phyloP scores from a whole-genome alignment of 2,888 invertebrate species.

The Athripsodes cinereus region DNA sequence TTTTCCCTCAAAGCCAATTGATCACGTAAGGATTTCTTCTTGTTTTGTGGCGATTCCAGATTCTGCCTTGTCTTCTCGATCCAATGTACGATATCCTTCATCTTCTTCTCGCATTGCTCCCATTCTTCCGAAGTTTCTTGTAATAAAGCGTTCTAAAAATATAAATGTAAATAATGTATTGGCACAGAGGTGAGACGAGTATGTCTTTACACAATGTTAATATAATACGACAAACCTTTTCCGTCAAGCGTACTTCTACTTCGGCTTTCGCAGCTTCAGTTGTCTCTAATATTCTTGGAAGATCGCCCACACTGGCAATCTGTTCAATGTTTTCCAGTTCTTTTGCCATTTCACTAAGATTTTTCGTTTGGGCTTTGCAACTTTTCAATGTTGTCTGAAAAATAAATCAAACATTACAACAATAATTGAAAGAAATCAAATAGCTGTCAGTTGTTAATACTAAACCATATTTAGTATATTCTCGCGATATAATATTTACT shows the following conservation, averaged over 20 bases:
- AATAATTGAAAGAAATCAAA: neutral
- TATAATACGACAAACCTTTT: constrained; percentile 57
- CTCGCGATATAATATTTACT: too few species aligned
- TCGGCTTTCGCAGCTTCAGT: constrained; percentile 82
- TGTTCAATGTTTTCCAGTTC: constrained; percentile 80
- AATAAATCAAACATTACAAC: constrained; percentile 5
- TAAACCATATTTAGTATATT: neutral
- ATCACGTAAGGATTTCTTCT: constrained; percentile 82
- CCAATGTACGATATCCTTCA: constrained; percentile 85
- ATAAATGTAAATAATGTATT: neutral
- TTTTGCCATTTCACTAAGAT: constrained; percentile 86
- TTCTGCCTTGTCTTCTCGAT: constrained; percentile 76
- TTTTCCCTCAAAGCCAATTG: constrained; percentile 82
- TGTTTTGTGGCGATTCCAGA: constrained; percentile 73
- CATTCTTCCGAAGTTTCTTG: constrained; percentile 93
- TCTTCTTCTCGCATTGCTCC: constrained; percentile 92
- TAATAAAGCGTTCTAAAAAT: constrained; percentile 75
- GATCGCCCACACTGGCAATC: constrained; percentile 77
- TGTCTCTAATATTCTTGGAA: constrained; percentile 78
- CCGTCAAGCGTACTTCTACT: constrained; percentile 76
- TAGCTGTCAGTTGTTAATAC: neutral
- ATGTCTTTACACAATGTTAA: neutral
- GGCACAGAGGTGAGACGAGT: neutral
- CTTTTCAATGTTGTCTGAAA: constrained; percentile 79
- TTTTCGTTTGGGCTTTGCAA: constrained; percentile 81